Evolutionary conservation across 2,113 vertebrate genomes (phyloP).

Genomic region (Pao palembangensis): DNA sequence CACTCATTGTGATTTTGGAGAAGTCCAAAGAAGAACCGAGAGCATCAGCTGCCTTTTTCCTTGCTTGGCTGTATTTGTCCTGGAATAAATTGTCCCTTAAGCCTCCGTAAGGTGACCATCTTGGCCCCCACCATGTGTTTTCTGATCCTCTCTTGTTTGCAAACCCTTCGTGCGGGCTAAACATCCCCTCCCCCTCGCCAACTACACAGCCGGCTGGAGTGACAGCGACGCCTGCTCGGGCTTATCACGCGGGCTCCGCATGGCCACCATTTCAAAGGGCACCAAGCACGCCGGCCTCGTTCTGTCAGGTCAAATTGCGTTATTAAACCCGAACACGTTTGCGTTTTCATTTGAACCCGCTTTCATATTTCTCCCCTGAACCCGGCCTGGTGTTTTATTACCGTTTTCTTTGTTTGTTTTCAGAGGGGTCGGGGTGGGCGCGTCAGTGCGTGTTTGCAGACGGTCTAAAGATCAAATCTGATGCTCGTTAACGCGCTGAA

Average conservation of each 20-base stretch:
- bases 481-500: not conserved
- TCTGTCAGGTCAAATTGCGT: not conserved
- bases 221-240: constrained; percentile 63
- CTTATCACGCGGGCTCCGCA: constrained; percentile 40
- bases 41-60: too few relatives aligned
- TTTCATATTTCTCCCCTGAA: not conserved
- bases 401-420: constrained; percentile 22
- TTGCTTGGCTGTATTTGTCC: not conserved
- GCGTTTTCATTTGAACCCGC: not conserved
- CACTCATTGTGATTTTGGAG: constrained; percentile 4
- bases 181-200: not conserved
- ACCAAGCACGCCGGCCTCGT: constrained; percentile 2
- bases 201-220: constrained; percentile 35
- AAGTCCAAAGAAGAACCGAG: too few relatives aligned
- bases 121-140: constrained; percentile 49
- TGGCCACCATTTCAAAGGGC: constrained; percentile 39
- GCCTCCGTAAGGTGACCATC: constrained; percentile 28
- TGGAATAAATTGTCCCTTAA: constrained; percentile 10
- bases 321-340: not conserved
- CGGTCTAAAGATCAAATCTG: constrained; percentile 48
- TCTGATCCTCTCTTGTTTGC: constrained; percentile 42
- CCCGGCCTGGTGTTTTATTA: constrained; percentile 4
- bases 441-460: constrained; percentile 26
- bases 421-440: not conserved
- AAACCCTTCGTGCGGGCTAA: constrained; percentile 40